Conservation (phyloP, 1,140 invertebrate species). For the Metopolophium dirhodum region DNA sequence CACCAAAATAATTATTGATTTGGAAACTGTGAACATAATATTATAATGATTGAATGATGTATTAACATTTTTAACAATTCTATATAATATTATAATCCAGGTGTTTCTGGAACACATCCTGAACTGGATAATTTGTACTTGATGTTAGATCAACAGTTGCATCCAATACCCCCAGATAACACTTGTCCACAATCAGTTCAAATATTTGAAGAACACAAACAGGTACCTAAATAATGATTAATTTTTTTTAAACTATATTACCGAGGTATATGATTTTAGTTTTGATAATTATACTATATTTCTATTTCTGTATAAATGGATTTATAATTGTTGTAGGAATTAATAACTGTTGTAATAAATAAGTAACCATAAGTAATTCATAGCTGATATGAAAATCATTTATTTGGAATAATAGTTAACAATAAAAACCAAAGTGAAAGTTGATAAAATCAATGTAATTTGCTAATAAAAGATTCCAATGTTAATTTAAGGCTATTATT, state of each 20-base stretch:
- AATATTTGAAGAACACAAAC: conserved; percentile 86
- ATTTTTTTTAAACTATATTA: background rate
- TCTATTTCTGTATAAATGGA: background rate
- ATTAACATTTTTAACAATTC: background rate
- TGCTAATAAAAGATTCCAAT: background rate
- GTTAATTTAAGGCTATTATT: background rate
- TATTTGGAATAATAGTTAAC: background rate
- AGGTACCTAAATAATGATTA: conserved; percentile 61
- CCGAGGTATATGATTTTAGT: background rate
- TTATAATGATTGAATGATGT: background rate
- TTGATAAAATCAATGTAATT: background rate
- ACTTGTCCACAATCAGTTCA: conserved; percentile 77
- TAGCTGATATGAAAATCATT: background rate
- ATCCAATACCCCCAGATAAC: conserved; percentile 81
- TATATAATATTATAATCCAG: background rate
- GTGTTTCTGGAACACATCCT: conserved; percentile 35
- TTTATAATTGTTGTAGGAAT: background rate
- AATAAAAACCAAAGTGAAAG: background rate
- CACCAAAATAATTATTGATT: background rate
- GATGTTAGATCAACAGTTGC: conserved; percentile 74
- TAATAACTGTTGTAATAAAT: background rate
- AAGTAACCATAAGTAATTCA: background rate
- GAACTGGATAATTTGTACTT: conserved; percentile 58
- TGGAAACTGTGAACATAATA: background rate
- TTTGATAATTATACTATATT: background rate